Evolutionary conservation across 2,797 vertebrate genomes (phyloP), one percentile per base, ranked within the genome.

Genomic region (Rhyacichthys aspro): DNA sequence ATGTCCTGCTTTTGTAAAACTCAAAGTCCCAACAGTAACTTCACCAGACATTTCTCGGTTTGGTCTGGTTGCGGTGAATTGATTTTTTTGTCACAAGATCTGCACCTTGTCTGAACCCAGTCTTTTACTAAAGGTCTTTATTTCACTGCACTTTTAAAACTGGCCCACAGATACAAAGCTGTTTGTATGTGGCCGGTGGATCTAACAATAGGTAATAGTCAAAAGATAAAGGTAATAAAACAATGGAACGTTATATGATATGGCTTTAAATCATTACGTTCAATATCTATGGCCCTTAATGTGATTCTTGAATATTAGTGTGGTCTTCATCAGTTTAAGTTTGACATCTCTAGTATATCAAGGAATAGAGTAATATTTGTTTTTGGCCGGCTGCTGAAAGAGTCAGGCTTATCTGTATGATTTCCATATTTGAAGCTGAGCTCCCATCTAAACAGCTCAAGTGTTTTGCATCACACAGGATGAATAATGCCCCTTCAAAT

Each of bases 401-500:
- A 64, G 58, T 68, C 64, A 67, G 69, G 49, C 59, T 67, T 57
- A 58, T 81, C 67, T 50, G 66, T 56, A 62, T 68, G 33, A 86
- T 85, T 82, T 83, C 74, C 81, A 86, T 79, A 74, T 74, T 79
- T 72, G 60, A 81, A 79, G 66, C 68, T 76, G 70, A 65, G 55
- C 63, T 64, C 55, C 65, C 72, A 72, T 73, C 81, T 50, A 80
- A 80, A 82, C 59, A 66, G 78, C 63, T 72, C 49, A 80, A 79
- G 68, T 84, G 71, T 81, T 83, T 81, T 74, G 61, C 69, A 63
- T 79, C 63, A 67, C 78, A 53, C 56, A 18, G 48, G 76, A 77
- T 83, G 66, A 86, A 81, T 81, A 81, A 82, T 79, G 65, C 72
- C 78, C 56, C 57, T 70, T 86, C 68, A 80, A 60, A 85, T 83